Evolutionary conservation across 2,888 invertebrate genomes (phyloP).

Genomic region (Melanostoma scalare): DNA sequence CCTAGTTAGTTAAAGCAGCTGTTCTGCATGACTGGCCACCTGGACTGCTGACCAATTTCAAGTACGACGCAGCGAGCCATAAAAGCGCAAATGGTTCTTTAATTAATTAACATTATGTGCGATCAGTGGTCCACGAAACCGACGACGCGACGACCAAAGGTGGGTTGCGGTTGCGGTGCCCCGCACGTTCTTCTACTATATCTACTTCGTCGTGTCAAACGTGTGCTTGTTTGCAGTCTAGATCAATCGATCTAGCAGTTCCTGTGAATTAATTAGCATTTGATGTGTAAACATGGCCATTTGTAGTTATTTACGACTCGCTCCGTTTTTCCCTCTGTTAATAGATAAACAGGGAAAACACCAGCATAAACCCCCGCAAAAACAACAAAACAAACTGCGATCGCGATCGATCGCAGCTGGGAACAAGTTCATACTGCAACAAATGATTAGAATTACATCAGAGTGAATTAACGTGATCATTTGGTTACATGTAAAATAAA

Average conservation of each 20-base stretch:
- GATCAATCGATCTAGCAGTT: conserved; percentile 48
- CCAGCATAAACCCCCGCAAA: conserved; percentile 25
- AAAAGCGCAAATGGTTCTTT: conserved; percentile 25
- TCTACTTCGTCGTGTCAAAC: neutral
- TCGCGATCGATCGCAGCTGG: conserved; percentile 40
- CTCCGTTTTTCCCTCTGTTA: conserved; percentile 1
- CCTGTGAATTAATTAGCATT: conserved; percentile 64
- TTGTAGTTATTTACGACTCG: conserved; percentile 54
- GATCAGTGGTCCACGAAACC: conserved; percentile 31
- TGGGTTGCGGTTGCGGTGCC: conserved; percentile 30
- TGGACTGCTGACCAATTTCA: conserved; percentile 30
- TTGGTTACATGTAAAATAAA: neutral
- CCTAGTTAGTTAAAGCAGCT: conserved; percentile 46
- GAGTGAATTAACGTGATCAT: conserved; percentile 48
- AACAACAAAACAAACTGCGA: neutral
- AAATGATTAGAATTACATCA: conserved; percentile 62
- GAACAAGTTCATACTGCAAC: conserved; percentile 67
- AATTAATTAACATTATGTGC: conserved; percentile 40
- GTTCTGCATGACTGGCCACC: conserved; percentile 42
- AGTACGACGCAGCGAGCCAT: neutral
- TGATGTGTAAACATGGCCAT: conserved; percentile 63
- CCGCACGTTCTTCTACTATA: neutral
- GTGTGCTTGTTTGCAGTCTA: conserved; percentile 41
- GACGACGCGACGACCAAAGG: neutral
- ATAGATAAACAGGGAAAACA: conserved; percentile 41